Conservation (phyloP, 2,113 vertebrate species). For the Ctenomys sociabilis region DNA sequence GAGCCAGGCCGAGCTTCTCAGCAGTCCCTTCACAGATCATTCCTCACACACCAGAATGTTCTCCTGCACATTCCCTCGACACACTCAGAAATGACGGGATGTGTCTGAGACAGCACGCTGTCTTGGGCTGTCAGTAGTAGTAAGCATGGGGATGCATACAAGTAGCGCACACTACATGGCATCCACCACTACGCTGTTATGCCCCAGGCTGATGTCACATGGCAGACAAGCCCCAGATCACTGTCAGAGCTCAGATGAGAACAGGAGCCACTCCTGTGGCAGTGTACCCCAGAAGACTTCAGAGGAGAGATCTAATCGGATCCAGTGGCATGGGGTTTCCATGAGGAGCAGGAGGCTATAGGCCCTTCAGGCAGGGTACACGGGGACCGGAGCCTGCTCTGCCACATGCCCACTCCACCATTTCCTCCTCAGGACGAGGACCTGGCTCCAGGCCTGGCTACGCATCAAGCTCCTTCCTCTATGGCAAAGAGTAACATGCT, state of each 20-base stretch:
- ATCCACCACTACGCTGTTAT: neutral
- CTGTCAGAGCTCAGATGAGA: neutral
- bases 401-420: neutral
- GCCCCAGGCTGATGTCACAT: neutral
- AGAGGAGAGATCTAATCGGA: neutral
- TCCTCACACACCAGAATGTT: neutral
- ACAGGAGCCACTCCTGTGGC: neutral
- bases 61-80: neutral
- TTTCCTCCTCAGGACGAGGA: neutral
- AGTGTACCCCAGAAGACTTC: neutral
- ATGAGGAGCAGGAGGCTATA: neutral
- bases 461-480: neutral
- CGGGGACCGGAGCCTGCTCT: neutral
- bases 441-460: neutral
- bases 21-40: fast-evolving
- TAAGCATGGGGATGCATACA: neutral
- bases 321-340: neutral
- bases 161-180: neutral
- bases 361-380: neutral
- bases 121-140: fast-evolving
- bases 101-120: neutral
- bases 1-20: neutral
- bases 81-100: neutral
- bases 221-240: neutral
- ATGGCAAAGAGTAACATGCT: neutral